Base-by-base conservation (phyloP, 2,113 vertebrate species). In the Myrmecobius fasciatus region DNA sequence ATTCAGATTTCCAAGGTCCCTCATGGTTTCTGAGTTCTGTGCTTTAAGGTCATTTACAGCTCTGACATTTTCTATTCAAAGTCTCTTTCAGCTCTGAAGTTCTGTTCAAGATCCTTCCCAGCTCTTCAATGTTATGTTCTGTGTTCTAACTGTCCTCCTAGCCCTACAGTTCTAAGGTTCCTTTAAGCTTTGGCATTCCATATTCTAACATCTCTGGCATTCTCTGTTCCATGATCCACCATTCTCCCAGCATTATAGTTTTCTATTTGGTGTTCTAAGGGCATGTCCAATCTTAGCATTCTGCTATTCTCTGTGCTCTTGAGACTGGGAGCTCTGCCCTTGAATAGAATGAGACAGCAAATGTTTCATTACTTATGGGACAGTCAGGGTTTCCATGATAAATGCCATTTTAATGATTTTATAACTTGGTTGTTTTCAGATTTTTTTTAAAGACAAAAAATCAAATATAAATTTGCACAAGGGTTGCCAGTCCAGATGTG, bases 401-500 rank as follows among this genome's bases (percentile, higher is more conserved):
- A 96, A 96, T 92, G 83, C 94, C 92, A 53, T 93, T 95, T 95
- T 94, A 91, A 96, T 8, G 89, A 67, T 96, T 97, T 98, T 96
- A 96, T 51, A 88, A 75, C 67, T 25, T 14, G 53, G 46, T 89
- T 25, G 90, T 95, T 96, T 98, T 51, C 96, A 98, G 93, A 92
- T 95, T 92, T 92, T 94, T 91, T 91, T 90, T 48, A 51, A 7
- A 92, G 36, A 89, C 93, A 92, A 91, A 96, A 96, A 28, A 51
- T 51, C 0, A 3, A 49, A 31, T 49, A 93, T 90, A 91, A 96
- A 96, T 98, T 98, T 97, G 97, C 93, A 93, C 92, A 83, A 95
- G 97, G 95, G 52, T 97, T 98, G 97, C 94, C 96, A 83, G 98
- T 75, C 97, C 95, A 92, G 94, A 92, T 53, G 97, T 91, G 93